Base-by-base conservation (phyloP, 2,113 vertebrate genomes). In the Scopus umbretta region DNA sequence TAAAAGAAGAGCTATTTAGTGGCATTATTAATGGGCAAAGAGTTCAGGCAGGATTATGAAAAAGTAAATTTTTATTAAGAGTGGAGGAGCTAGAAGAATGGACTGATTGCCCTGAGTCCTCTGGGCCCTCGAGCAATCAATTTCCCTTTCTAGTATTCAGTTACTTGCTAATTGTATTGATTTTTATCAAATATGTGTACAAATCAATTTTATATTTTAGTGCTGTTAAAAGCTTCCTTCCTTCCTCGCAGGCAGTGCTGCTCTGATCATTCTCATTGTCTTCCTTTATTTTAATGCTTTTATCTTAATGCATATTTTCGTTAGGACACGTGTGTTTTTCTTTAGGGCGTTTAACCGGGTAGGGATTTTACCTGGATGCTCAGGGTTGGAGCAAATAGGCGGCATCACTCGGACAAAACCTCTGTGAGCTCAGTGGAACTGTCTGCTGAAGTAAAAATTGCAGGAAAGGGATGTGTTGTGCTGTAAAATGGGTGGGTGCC, bases 61-160 rank as follows among this genome's bases (percentile, higher is more conserved):
- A 97, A 97, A 97, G 92, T 97, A 96, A 95, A 96, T 97, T 98
- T 97, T 97, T 97, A 98, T 97, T 97, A 96, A 96, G 96, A 96
- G 92, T 96, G 94, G 94, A 94, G 79, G 85, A 96, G 92, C 84
- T 96, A 94, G 91, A 97, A 97, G 97, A 95, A 97, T 96, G 96
- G 93, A 96, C 92, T 97, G 96, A 97, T 96, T 97, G 91, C 96
- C 95, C 91, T 59, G 86, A 90, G 94, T 97, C 96, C 96, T 95
- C 86, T 94, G 86, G 92, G 91, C 94, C 94, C 62, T 63, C 43
- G 0, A 80, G 91, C 92, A 96, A 96, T 97, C 96, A 95, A 94
- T 98, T 97, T 96, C 76, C 90, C 94, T 93, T 96, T 92, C 75
- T 76, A 56, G 70, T 95, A 80, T 96, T 97, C 94, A 78, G 88